Base-by-base conservation (phyloP, 2,888 invertebrate genomes). In the Andrena praecox region DNA sequence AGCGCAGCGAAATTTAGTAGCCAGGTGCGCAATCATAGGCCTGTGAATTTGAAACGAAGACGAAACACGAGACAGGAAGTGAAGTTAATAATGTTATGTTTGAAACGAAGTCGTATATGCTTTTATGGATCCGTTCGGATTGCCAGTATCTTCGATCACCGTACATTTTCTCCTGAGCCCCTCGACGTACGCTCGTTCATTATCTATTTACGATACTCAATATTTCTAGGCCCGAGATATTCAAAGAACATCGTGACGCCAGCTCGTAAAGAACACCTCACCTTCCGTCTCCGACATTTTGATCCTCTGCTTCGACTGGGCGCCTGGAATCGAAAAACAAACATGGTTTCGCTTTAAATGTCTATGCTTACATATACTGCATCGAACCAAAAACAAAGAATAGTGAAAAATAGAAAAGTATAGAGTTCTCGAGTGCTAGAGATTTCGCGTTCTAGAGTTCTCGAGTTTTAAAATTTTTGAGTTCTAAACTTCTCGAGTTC, bases 241-340 rank as follows among this genome's bases (percentile, higher is more conserved):
- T 87, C 87, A 85, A 87, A 79, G 74, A 81, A 86, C 77, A 72
- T 75, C 79, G 82, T 85, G 73, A 83, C 77, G 79, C 77, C 80
- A 56, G 80, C 77, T 87, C 83, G 78, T 73, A 83, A 87, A 85
- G 75, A 42, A 80, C 85, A 82, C 85, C 91, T 90, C 89, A 93
- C 93, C 93, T 93, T 93, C 92, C 86, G 86, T 85, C 89, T 90
- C 92, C 90, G 93, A 93, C 93, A 93, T 93, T 90, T 87, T 86
- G 83, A 79, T 89, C 86, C 86, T 76, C 85, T 75, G 84, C 77
- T 85, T 85, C 71, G 79, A 85, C 85, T 78, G 89, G 87, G 86
- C 81, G 87, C 89, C 92, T 92, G 85, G 77, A 91, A 87, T 35
- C 52, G 70, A 83, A 71, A 84, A 80, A 50, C 56, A 68, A 69